Evolutionary conservation across 2,888 invertebrate genomes (phyloP).

Genomic region (Pycnomerus fuliginosus): DNA sequence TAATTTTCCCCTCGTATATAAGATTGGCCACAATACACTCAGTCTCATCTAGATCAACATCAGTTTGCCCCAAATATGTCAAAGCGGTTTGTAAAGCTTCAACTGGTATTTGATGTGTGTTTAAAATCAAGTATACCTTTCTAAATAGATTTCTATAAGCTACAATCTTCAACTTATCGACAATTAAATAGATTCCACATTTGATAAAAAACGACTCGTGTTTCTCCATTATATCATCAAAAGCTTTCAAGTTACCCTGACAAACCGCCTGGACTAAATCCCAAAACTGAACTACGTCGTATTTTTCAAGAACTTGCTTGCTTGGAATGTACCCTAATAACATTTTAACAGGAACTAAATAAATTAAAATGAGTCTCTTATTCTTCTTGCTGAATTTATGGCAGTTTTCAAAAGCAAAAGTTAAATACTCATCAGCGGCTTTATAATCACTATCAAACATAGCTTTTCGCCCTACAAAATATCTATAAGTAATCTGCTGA

Average conservation of each 20-base stretch:
- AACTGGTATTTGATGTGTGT: conserved; percentile 87
- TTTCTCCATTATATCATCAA: conserved; percentile 80
- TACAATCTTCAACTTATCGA: conserved; percentile 93
- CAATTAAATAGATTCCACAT: conserved; percentile 95
- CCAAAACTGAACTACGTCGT: conserved; percentile 87
- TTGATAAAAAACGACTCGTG: conserved; percentile 92
- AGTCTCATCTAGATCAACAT: conserved; percentile 91
- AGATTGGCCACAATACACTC: conserved; percentile 96
- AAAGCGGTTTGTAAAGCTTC: conserved; percentile 80
- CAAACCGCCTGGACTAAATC: conserved; percentile 86
- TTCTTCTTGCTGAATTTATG: conserved; percentile 79
- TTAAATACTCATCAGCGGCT: conserved; percentile 87
- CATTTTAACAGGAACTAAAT: conserved; percentile 97
- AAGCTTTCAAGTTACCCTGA: conserved; percentile 81
- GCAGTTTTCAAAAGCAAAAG: conserved; percentile 92
- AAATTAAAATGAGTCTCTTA: conserved; percentile 89
- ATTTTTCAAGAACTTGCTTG: conserved; percentile 75
- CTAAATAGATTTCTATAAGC: conserved; percentile 96
- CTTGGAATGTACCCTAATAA: conserved; percentile 94
- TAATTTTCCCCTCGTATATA: conserved; percentile 95
- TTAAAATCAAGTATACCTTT: conserved; percentile 77
- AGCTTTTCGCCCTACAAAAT: conserved; percentile 95
- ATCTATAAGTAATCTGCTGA: conserved; percentile 95
- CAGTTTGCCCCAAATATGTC: conserved; percentile 75
- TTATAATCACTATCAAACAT: conserved; percentile 98